Evolutionary conservation across 2,888 invertebrate species (phyloP), one percentile per base, ranked within the genome.

Genomic region (Troides oblongomaculatus): DNA sequence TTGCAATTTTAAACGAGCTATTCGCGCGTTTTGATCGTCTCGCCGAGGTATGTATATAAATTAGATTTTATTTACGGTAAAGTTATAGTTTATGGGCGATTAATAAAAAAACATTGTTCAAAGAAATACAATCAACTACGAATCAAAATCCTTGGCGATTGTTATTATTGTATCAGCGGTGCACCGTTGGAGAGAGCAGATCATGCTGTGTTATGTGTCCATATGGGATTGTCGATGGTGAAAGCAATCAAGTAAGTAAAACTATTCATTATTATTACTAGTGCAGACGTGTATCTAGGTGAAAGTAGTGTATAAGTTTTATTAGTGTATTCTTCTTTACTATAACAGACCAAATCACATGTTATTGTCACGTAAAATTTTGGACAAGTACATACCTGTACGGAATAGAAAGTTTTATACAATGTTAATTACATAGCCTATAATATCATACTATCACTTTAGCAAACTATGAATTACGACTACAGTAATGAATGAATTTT

Each of bases 111-210:
- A n/a, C 1, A 7, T 53, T 53, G 6, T 53, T n/a, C n/a, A n/a
- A 90, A 97, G 97, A 97, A 96, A 94, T 98, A 98, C 90, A 96
- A 98, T 83, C 98, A 98, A 86, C 92, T 98, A 75, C 94, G 98
- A 74, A 99, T 99, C 79, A 99, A 99, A 94, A 98, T 99, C 84
- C 94, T 99, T 66, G 98, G 99, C 1, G 99, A 99, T 86, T 99
- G 99, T 87, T 99, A 99, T 92, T 99, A 99, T 93, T 98, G 98
- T 90, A 97, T 99, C 83, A 97, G 98, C 86, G 99, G 99, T 23
- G 98, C 98, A 60, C 98, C 98, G 0, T 95, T 96, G 71, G 97
- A 98, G 85, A 93, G 97, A 67, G 95, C 96, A 0, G 98, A 99
- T 85, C 98, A 98, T 89, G 98, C 98, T 63, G 97, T 97, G 36